phyloP scores from a whole-genome alignment of 2,797 vertebrate genomes.

The Atherinosoma microstoma region DNA sequence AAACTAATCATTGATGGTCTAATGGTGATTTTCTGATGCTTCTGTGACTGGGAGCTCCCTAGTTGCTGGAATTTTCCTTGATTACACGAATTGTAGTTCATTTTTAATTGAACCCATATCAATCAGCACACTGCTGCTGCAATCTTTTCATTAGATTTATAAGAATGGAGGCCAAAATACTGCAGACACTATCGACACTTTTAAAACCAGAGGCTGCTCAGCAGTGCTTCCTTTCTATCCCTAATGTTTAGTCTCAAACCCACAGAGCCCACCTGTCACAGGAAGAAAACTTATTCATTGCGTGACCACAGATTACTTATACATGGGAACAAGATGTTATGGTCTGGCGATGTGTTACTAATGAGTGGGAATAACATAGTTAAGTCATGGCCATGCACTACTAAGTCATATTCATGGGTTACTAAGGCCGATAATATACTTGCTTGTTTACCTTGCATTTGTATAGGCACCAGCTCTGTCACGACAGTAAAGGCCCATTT shows the following conservation, averaged over 20 bases:
- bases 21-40: neutral
- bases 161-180: constrained; percentile 2
- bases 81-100: neutral
- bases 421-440: too few relatives aligned
- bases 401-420: too few relatives aligned
- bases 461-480: too few relatives aligned
- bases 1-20: neutral
- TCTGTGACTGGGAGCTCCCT: neutral
- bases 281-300: neutral
- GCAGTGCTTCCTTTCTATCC: neutral
- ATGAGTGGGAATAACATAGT: too few relatives aligned
- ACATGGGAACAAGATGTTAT: too few relatives aligned
- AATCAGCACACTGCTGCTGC: neutral
- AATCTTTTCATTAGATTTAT: neutral
- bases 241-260: neutral
- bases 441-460: too few relatives aligned
- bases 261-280: too few relatives aligned
- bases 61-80: neutral
- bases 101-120: neutral
- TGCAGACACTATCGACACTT: neutral
- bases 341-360: too few relatives aligned
- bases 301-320: too few relatives aligned
- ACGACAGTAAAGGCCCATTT: too few relatives aligned
- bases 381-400: too few relatives aligned
- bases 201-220: neutral